Evolutionary conservation across 2,888 invertebrate species (phyloP).

Genomic region (Steromphala cineraria): DNA sequence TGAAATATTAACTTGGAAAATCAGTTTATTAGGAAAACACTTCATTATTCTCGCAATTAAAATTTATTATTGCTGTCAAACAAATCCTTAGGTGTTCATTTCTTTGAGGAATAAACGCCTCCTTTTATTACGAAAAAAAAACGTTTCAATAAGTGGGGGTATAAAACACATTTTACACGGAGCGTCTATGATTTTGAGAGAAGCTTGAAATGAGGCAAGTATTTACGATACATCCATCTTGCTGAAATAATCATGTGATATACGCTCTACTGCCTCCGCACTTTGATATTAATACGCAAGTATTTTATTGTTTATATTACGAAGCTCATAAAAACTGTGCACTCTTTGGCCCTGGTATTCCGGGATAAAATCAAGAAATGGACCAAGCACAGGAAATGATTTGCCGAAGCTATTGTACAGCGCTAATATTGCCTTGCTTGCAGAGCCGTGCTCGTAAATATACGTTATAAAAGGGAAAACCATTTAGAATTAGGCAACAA

Average conservation of each 20-base stretch:
- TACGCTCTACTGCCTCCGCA: neutral
- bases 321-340: constrained; percentile 16
- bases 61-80: no score
- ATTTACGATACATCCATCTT: neutral
- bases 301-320: constrained; percentile 19
- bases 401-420: neutral
- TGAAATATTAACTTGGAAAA: no score
- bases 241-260: neutral
- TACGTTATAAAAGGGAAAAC: neutral
- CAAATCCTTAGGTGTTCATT: neutral
- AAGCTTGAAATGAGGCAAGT: neutral
- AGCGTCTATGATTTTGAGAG: neutral
- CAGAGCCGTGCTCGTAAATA: neutral
- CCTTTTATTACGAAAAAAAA: neutral
- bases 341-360: neutral
- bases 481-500: constrained; percentile 21
- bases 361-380: constrained; percentile 7
- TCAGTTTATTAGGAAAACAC: no score
- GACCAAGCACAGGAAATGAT: constrained; percentile 7
- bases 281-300: constrained; percentile 20
- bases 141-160: neutral
- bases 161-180: neutral
- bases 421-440: neutral
- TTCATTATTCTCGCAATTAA: no score
- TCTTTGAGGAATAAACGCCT: neutral